Conservation (phyloP, 2,797 vertebrate genomes). For the Sorex maritimensis region DNA sequence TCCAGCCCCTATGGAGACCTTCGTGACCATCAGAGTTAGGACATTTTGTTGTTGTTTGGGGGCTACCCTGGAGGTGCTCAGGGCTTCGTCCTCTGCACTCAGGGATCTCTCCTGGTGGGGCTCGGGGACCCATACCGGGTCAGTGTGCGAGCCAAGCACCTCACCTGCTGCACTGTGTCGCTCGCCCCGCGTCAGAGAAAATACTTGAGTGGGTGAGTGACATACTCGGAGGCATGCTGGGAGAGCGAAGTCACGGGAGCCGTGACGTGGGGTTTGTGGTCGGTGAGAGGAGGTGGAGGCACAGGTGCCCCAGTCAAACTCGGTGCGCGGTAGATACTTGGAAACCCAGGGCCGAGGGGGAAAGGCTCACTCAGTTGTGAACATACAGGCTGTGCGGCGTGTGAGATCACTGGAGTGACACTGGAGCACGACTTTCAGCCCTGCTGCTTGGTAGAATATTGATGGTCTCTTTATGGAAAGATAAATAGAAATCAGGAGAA, state of each 20-base stretch:
- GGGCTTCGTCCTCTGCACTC: no score
- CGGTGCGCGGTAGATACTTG: slow-evolving; percentile 11
- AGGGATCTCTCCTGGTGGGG: no score
- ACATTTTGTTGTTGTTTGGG: no score
- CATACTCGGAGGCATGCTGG: neutral
- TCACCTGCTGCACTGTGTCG: no score
- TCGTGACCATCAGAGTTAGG: no score
- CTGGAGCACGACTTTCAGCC: neutral
- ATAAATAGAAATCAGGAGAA: neutral
- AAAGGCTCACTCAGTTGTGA: neutral
- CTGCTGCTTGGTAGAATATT: slow-evolving; percentile 14
- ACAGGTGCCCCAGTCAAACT: neutral
- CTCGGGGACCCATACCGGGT: no score
- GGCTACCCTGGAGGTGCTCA: no score
- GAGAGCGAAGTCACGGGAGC: neutral
- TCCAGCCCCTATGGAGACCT: no score
- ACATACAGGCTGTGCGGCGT: neutral
- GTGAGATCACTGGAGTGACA: neutral
- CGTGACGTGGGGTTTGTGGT: neutral
- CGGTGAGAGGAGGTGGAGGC: slow-evolving; percentile 31
- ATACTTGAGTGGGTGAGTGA: slow-evolving; percentile 19
- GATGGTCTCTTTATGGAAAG: neutral
- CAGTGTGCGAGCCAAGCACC: no score
- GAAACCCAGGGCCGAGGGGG: neutral
- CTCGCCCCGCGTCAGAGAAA: neutral